phyloP scores from a whole-genome alignment of 37 sponge, comb jelly and placozoan species.

The Bolinopsis microptera region DNA sequence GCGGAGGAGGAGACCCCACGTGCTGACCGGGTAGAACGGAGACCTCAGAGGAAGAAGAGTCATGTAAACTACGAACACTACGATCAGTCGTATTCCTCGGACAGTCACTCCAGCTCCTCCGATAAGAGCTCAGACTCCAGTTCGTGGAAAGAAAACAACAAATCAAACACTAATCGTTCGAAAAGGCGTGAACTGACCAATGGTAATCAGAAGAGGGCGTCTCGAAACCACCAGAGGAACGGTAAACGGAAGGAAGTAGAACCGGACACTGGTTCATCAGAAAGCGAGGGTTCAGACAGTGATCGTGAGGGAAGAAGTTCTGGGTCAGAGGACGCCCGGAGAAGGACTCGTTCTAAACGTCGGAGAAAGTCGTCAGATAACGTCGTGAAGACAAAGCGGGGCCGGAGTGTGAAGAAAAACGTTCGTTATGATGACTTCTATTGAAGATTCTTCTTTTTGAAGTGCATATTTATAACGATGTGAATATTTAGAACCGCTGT shows the following conservation, averaged over 20 bases:
- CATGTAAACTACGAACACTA: constrained; percentile 3
- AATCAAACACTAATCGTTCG: not conserved
- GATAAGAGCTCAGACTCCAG: not conserved
- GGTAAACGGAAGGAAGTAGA: not conserved
- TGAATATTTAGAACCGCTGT: too few species aligned
- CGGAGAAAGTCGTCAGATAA: not conserved
- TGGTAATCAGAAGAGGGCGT: not conserved
- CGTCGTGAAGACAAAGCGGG: not conserved
- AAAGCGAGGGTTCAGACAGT: not conserved
- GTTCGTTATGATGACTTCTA: constrained; percentile 20
- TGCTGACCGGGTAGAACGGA: not conserved
- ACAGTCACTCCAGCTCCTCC: not conserved
- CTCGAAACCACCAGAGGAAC: not conserved
- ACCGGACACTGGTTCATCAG: not conserved
- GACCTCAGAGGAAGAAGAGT: not conserved
- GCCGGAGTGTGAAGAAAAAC: constrained; percentile 9
- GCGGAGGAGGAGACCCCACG: not conserved
- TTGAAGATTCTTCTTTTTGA: too few species aligned
- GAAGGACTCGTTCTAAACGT: constrained; percentile 19
- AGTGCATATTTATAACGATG: too few species aligned
- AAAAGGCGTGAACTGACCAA: not conserved
- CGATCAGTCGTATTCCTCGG: not conserved
- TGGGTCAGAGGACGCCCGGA: not conserved
- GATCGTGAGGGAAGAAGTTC: not conserved
- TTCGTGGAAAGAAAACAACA: not conserved